Evolutionary conservation across 2,797 vertebrate species (phyloP).

Genomic region (Clarias laeviceps): DNA sequence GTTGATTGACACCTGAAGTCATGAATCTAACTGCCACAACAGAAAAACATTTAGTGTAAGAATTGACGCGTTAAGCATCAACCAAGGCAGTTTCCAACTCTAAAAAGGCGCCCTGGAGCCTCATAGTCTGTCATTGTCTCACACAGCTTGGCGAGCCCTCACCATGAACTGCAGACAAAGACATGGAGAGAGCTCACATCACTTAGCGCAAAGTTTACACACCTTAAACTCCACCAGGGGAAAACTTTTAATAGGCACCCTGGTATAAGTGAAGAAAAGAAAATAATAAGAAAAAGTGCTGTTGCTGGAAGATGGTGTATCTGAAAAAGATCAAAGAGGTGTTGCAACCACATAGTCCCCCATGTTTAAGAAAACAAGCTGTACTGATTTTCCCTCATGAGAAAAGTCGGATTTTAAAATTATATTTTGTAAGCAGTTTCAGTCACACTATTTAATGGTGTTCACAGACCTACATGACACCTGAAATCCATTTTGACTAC

Average conservation of each 20-base stretch:
- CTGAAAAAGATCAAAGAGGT: constrained; percentile 23
- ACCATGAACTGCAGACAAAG: constrained; percentile 25
- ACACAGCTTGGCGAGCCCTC: neutral
- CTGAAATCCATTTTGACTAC: neutral
- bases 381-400: constrained; percentile 7
- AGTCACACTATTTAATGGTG: neutral
- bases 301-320: constrained; percentile 9
- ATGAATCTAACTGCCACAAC: neutral
- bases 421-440: neutral
- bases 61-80: neutral
- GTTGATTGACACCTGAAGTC: neutral
- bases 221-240: constrained; percentile 27
- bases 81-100: neutral
- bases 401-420: neutral
- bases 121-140: neutral
- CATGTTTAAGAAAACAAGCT: constrained; percentile 14
- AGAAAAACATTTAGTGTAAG: constrained; percentile 3
- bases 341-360: neutral
- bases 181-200: constrained; percentile 20
- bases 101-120: neutral
- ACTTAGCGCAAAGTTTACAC: constrained; percentile 24
- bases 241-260: constrained; percentile 46
- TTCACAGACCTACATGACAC: neutral
- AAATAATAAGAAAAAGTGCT: constrained; percentile 20
- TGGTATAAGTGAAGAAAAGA: neutral